Percentiles rank a stretch among this genome's conserved stretches.
phyloP scores from a whole-genome alignment of 2,888 invertebrate genomes.

The Conchocele bisecta region DNA sequence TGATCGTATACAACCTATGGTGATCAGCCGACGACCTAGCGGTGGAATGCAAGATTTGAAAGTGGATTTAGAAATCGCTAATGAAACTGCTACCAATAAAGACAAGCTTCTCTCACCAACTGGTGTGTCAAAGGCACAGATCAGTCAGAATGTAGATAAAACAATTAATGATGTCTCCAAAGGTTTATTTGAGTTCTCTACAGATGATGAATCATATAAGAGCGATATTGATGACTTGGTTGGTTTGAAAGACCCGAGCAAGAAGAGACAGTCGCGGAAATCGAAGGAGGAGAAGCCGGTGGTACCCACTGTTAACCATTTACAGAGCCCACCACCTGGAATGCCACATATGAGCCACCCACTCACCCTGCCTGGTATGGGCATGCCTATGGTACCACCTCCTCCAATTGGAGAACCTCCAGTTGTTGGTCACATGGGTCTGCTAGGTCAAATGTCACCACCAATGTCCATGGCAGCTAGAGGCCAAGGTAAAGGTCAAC shows the following conservation, averaged over 20 bases:
- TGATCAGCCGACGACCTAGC: background rate
- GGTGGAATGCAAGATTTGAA: slow-evolving; percentile 1
- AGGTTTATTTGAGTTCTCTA: slow-evolving; percentile 83
- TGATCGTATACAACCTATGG: slow-evolving; percentile 3
- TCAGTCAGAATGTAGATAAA: slow-evolving; percentile 89
- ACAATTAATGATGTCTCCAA: slow-evolving; percentile 95
- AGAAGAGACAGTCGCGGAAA: slow-evolving; percentile 36
- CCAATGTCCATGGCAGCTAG: no score
- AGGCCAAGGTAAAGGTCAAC: no score
- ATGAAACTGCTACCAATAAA: no score
- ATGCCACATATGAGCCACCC: slow-evolving; percentile 26
- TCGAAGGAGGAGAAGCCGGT: background rate
- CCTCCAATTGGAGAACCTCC: slow-evolving; percentile 46
- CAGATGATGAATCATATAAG: slow-evolving; percentile 43
- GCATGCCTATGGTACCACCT: slow-evolving; percentile 19
- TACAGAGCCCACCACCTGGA: slow-evolving; percentile 46
- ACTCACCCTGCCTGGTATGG: slow-evolving; percentile 46
- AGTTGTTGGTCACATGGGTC: slow-evolving; percentile 33
- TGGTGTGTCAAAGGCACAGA: no score
- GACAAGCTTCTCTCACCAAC: no score
- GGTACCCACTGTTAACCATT: slow-evolving; percentile 20
- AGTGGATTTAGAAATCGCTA: no score
- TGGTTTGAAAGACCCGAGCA: slow-evolving; percentile 40
- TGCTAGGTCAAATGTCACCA: slow-evolving; percentile 43
- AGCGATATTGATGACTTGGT: slow-evolving; percentile 15